Evolutionary conservation across 2,113 vertebrate species (phyloP).

Genomic region (Solea senegalensis): DNA sequence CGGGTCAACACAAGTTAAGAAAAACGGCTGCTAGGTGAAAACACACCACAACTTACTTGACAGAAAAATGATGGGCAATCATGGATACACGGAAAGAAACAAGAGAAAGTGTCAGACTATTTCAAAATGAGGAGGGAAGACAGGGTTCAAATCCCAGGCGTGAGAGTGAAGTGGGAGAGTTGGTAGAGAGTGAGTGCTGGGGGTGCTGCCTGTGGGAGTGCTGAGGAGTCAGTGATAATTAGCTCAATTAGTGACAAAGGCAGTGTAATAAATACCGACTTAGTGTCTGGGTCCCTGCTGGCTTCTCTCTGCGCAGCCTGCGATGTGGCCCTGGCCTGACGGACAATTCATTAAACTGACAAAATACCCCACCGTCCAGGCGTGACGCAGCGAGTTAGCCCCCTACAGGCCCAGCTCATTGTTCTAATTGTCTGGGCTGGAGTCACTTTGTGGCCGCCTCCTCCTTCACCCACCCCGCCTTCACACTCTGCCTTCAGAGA

Average conservation of each 20-base stretch:
- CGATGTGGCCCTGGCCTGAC: slow-evolving; percentile 94
- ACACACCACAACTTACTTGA: background rate
- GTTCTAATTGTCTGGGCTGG: slow-evolving; percentile 90
- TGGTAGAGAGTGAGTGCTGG: slow-evolving; percentile 70
- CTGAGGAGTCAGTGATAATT: slow-evolving; percentile 99
- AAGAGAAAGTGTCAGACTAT: slow-evolving; percentile 37
- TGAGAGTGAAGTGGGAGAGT: slow-evolving; percentile 78
- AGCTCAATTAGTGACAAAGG: slow-evolving; percentile 99
- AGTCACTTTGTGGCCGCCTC: slow-evolving; percentile 86
- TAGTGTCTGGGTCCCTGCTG: slow-evolving; percentile 99
- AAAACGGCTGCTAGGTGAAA: background rate
- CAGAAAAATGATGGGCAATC: slow-evolving; percentile 46
- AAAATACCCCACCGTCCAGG: slow-evolving; percentile 98
- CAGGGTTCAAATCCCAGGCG: slow-evolving; percentile 78
- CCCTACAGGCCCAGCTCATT: slow-evolving; percentile 92
- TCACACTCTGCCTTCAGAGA: slow-evolving; percentile 78
- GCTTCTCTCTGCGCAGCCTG: slow-evolving; percentile 92
- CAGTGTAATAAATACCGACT: slow-evolving; percentile 99
- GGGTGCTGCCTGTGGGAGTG: slow-evolving; percentile 92
- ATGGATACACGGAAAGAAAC: slow-evolving; percentile 56
- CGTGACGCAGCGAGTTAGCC: slow-evolving; percentile 99
- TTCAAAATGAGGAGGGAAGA: slow-evolving; percentile 49
- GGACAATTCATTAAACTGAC: slow-evolving; percentile 99
- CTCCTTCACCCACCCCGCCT: slow-evolving; percentile 78
- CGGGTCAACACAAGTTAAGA: background rate